Evolutionary conservation across 2,888 invertebrate species (phyloP).

Genomic region (Clanis bilineata): DNA sequence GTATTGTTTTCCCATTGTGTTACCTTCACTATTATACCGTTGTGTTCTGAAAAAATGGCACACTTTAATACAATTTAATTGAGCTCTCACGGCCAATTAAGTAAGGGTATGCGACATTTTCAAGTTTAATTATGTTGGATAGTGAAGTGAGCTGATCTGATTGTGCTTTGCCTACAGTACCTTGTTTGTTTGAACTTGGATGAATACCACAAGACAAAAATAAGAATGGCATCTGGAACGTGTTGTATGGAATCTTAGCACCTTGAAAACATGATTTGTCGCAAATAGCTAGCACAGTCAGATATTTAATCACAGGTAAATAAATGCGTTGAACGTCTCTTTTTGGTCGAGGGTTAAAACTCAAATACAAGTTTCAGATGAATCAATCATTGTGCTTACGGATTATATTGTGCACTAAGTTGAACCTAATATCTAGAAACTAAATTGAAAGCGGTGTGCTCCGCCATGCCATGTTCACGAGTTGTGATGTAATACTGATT

Average conservation of each 20-base stretch:
- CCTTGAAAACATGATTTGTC: too few species aligned
- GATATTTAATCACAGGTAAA: too few species aligned
- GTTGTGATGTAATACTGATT: not conserved
- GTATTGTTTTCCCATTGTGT: constrained; percentile 17
- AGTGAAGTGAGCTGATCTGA: not conserved
- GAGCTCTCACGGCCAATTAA: not conserved
- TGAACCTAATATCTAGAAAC: not conserved
- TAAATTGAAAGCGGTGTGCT: not conserved
- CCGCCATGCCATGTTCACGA: not conserved
- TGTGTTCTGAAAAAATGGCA: not conserved
- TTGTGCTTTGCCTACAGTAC: not conserved
- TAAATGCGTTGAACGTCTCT: too few species aligned
- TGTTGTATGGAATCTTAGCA: too few species aligned
- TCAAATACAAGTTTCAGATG: too few species aligned
- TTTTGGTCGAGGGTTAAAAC: too few species aligned
- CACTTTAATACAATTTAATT: constrained; percentile 8
- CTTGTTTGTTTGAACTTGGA: not conserved
- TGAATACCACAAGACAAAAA: not conserved
- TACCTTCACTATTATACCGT: constrained; percentile 7
- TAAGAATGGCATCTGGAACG: not conserved
- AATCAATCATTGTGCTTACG: too few species aligned
- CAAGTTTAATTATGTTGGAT: not conserved
- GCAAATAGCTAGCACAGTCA: too few species aligned
- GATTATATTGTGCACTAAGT: too few species aligned
- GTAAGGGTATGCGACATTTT: not conserved